Base-by-base conservation (phyloP, 2,797 vertebrate species). In the Bovichtus diacanthus region DNA sequence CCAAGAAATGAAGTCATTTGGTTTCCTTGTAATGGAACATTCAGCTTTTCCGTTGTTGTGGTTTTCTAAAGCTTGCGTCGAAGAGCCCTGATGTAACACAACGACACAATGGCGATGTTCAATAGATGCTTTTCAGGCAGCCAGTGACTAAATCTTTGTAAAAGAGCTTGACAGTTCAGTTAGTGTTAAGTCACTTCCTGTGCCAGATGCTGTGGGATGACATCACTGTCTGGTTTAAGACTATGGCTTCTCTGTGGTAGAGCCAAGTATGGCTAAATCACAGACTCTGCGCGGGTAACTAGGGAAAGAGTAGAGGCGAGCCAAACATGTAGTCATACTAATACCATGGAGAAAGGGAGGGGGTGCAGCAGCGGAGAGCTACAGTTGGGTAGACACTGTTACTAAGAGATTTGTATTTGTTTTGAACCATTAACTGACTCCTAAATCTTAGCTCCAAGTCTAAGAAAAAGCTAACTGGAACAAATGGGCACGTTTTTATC, bases 311-410 rank as follows among this genome's bases (percentile, higher is more conserved):
- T 73, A 34, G 66, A 85, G 83, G 85, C 83, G 68, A 88, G 91
- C 92, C 93, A 94, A 94, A 91, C 70, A 93, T 91, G 89, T 85
- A 91, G 90, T 93, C 90, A 94, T 84, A 62, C 90, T 85, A 87
- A 92, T 81, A 77, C 88, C 60, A 0, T 81, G 80, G 82, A 90
- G 87, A 88, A 81, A 88, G 74, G 76, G 78, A 68, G 78, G 74
- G 70, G 63, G 84, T 66, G 76, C 60, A 65, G 71, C 65, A 74
- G 69, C 23, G 46, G 70, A 79, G 61, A 62, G 77, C 79, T 79
- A 71, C 77, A 82, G 83, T 86, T 88, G 82, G 84, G 82, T 83
- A 82, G 81, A 88, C 61, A 60, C 87, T 81, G 90, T 92, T 91
- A 84, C 92, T 74, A 90, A 88, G 88, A 88, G 89, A 72, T 87